These are phyloP conservation scores for Phataginus tricuspis DNA, from an alignment of 2,797 vertebrate genomes.

Conservation along the genomic window DNA sequence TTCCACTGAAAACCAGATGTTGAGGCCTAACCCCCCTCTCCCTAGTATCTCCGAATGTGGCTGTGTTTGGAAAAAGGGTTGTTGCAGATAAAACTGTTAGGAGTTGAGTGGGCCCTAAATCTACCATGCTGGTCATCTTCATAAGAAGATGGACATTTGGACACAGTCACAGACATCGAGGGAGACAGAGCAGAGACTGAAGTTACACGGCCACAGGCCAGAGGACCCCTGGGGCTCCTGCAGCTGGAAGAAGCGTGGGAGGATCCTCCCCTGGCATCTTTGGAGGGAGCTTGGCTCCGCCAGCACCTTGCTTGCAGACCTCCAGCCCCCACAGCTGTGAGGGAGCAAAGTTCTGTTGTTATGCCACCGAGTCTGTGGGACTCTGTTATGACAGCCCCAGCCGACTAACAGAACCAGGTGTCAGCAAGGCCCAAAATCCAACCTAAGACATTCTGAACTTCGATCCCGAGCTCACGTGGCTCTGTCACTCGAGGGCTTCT, in stretches of 20 bases:
- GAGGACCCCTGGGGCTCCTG: background rate
- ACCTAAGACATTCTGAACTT: background rate
- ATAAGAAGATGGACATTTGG: background rate
- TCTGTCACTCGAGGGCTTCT: background rate
- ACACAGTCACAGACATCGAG: background rate
- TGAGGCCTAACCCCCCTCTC: background rate
- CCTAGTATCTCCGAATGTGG: background rate
- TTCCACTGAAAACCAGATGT: background rate
- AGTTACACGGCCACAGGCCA: no score
- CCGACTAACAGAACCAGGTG: background rate
- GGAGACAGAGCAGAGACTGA: background rate
- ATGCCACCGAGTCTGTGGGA: background rate
- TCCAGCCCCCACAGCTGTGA: background rate
- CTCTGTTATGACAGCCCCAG: background rate
- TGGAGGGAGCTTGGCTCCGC: background rate
- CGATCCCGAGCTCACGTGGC: background rate
- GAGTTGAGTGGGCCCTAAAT: background rate
- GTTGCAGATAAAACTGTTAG: background rate
- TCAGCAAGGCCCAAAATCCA: background rate
- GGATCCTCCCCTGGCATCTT: background rate
- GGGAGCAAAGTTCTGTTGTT: background rate
- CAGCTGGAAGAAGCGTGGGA: background rate
- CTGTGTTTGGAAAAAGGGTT: background rate
- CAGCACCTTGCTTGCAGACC: background rate
- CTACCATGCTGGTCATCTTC: background rate